phyloP scores from a whole-genome alignment of 2,797 vertebrate genomes.

The Amblyraja radiata region DNA sequence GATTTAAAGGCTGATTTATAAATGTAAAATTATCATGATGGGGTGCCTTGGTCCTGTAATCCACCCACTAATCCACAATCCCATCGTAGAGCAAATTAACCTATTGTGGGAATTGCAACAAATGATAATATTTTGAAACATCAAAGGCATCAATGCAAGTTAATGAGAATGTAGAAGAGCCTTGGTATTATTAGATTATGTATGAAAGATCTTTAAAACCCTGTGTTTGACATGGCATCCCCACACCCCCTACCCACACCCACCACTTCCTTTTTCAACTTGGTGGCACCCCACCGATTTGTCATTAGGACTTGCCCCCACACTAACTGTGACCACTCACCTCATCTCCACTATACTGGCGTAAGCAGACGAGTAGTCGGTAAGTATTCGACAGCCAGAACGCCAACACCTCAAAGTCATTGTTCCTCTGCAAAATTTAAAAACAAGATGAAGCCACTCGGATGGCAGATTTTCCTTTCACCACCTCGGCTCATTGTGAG shows the following conservation, averaged over 20 bases:
- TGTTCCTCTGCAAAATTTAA: conserved; percentile 56
- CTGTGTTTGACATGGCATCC: no score
- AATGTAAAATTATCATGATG: background rate
- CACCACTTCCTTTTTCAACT: background rate
- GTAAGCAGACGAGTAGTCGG: conserved; percentile 61
- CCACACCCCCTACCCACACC: background rate
- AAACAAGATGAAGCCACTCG: background rate
- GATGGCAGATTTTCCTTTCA: no score
- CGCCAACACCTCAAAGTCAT: conserved; percentile 54
- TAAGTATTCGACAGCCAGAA: conserved; percentile 67
- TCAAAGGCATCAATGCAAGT: no score
- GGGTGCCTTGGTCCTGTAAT: background rate
- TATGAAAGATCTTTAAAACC: background rate
- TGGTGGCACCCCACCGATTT: background rate
- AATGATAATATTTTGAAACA: no score
- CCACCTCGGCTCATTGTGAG: no score
- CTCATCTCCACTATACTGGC: conserved; percentile 54
- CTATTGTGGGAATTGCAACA: no score
- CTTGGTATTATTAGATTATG: background rate
- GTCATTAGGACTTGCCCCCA: background rate
- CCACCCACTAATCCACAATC: background rate
- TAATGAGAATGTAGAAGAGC: no score
- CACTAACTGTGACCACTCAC: conserved; percentile 16
- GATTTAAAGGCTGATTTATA: no score
- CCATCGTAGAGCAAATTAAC: no score